A percentile compares a stretch with the other conserved stretches of the same genome.
Conservation (phyloP, 2,888 invertebrate genomes). For the Ophion obscuratus region DNA sequence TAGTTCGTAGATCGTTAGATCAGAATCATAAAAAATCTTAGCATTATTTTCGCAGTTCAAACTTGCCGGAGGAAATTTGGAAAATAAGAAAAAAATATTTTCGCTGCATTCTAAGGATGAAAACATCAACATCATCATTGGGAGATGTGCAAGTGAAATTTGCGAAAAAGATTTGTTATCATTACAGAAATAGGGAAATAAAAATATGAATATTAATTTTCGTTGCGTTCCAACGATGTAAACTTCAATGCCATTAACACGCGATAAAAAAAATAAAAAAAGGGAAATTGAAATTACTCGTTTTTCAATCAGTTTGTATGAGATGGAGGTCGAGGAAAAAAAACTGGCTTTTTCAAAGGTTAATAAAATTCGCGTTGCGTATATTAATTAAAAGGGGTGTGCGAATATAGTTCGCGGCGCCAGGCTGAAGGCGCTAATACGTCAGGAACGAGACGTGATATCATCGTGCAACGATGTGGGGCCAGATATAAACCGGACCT, state of each 20-base stretch:
- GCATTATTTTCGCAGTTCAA: too few species aligned
- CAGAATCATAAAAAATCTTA: too few species aligned
- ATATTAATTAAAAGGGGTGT: constrained; percentile 26
- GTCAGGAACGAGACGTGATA: constrained; percentile 60
- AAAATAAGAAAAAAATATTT: too few species aligned
- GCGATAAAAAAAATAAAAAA: background rate
- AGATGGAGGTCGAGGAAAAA: background rate
- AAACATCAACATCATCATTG: too few species aligned
- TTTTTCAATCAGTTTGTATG: background rate
- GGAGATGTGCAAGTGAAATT: too few species aligned
- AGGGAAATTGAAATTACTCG: background rate
- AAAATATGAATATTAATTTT: too few species aligned
- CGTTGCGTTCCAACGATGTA: too few species aligned
- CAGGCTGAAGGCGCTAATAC: constrained; percentile 55
- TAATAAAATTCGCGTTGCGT: constrained; percentile 27
- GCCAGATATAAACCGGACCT: constrained; percentile 61
- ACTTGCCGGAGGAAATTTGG: too few species aligned
- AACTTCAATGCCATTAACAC: background rate
- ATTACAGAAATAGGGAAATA: too few species aligned
- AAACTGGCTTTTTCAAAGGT: background rate
- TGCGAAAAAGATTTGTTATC: too few species aligned
- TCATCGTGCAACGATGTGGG: constrained; percentile 60
- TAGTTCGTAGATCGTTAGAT: too few species aligned
- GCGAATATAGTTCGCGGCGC: constrained; percentile 35
- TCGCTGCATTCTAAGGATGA: too few species aligned